phyloP scores from a whole-genome alignment of 2,113 vertebrate species.

The Albula goreensis region DNA sequence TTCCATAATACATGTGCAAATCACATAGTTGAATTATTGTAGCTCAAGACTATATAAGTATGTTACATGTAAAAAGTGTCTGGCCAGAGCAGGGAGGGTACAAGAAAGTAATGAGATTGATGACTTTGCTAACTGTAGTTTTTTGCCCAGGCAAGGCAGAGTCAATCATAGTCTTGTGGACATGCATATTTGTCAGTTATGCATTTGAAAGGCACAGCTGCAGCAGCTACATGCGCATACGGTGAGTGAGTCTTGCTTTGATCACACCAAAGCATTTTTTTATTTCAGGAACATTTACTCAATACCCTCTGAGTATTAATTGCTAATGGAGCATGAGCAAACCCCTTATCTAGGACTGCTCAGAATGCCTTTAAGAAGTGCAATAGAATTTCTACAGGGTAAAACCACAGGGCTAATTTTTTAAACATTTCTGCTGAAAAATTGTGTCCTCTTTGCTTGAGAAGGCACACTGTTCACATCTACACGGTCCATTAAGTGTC shows the following conservation, averaged over 20 bases:
- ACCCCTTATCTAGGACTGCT: not conserved
- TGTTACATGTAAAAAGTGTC: no score
- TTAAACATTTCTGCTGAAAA: conserved; percentile 6
- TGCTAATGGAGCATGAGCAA: not conserved
- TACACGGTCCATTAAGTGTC: conserved; percentile 14
- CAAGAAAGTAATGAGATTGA: no score
- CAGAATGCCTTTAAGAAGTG: not conserved
- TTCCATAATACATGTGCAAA: no score
- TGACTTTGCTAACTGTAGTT: no score
- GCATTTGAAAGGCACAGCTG: no score
- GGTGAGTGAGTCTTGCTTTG: not conserved
- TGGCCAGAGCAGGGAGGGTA: no score
- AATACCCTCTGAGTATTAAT: not conserved
- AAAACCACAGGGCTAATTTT: not conserved
- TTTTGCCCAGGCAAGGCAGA: no score
- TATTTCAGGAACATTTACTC: not conserved
- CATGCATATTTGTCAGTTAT: no score
- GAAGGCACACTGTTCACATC: not conserved
- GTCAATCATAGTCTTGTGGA: no score
- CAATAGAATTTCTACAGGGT: not conserved
- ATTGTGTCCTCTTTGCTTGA: not conserved
- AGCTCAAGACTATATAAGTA: no score
- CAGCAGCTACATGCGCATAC: no score
- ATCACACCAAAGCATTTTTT: not conserved
- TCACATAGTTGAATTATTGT: no score